Conservation (phyloP, 2,797 vertebrate genomes). For the Cyprinodon diabolis region DNA sequence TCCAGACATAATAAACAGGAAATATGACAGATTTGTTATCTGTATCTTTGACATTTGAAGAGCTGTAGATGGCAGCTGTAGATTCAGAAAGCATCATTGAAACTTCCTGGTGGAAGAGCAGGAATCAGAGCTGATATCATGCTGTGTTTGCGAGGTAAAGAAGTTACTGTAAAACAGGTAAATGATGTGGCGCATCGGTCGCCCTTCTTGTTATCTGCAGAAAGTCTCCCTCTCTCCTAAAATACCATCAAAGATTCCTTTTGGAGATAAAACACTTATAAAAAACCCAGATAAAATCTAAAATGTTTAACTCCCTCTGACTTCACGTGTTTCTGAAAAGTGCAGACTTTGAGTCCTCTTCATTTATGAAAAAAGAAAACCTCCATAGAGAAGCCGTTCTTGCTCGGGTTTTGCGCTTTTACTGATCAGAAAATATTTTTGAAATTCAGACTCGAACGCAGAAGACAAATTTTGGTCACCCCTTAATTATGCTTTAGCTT, state of each 20-base stretch:
- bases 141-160: too few relatives aligned
- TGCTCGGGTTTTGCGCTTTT: background rate
- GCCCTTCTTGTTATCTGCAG: background rate
- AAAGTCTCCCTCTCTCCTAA: background rate
- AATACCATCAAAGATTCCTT: background rate
- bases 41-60: background rate
- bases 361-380: background rate
- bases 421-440: background rate
- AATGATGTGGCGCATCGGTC: background rate
- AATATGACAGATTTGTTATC: background rate
- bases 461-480: background rate
- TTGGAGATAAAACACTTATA: background rate
- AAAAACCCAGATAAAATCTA: background rate
- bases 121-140: too few relatives aligned
- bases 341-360: background rate
- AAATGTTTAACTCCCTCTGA: background rate
- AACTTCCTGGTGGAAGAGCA: too few relatives aligned
- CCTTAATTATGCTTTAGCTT: too few relatives aligned
- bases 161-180: background rate
- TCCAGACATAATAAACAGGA: background rate
- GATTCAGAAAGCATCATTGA: too few relatives aligned
- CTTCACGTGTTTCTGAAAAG: background rate
- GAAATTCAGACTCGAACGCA: background rate
- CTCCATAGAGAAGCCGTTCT: background rate
- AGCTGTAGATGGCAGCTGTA: background rate